These are phyloP conservation scores for Haemorhous mexicanus DNA, from an alignment of 2,113 vertebrate genomes.

Conservation along the genomic window DNA sequence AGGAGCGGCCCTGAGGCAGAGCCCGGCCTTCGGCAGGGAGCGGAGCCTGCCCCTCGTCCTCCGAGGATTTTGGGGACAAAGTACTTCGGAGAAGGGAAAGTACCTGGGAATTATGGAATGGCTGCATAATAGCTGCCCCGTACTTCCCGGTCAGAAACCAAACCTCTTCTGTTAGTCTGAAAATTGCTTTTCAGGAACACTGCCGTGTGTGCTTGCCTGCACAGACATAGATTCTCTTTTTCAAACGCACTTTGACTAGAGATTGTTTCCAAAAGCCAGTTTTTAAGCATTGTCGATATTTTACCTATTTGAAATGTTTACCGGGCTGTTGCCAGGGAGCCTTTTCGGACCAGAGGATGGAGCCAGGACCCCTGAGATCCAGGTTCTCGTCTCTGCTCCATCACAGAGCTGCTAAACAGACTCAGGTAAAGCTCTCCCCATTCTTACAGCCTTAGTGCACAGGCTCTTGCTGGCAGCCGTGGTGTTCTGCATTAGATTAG, in stretches of 20 bases:
- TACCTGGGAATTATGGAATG: fast-evolving
- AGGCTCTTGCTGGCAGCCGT: not conserved
- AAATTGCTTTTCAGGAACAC: not conserved
- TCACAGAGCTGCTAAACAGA: not conserved
- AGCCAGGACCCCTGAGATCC: not conserved
- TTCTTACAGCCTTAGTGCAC: not conserved
- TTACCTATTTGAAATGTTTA: not conserved
- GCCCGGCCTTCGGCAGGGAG: fast-evolving
- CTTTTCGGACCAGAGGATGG: not conserved
- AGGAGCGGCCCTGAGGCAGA: not conserved
- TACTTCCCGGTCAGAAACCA: not conserved
- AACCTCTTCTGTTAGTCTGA: not conserved
- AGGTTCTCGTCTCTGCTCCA: not conserved
- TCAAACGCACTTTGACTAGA: not conserved
- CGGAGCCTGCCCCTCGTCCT: fast-evolving
- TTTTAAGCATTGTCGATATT: not conserved
- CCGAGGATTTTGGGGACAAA: fast-evolving
- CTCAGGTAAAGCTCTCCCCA: not conserved
- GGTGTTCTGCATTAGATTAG: not conserved
- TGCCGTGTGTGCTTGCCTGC: not conserved
- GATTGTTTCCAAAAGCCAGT: not conserved
- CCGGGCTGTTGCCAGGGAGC: not conserved
- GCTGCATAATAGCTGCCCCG: fast-evolving
- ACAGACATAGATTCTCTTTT: fast-evolving
- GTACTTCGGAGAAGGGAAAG: not conserved